phyloP scores from a whole-genome alignment of 2,113 vertebrate genomes.

The Pitta sordida region DNA sequence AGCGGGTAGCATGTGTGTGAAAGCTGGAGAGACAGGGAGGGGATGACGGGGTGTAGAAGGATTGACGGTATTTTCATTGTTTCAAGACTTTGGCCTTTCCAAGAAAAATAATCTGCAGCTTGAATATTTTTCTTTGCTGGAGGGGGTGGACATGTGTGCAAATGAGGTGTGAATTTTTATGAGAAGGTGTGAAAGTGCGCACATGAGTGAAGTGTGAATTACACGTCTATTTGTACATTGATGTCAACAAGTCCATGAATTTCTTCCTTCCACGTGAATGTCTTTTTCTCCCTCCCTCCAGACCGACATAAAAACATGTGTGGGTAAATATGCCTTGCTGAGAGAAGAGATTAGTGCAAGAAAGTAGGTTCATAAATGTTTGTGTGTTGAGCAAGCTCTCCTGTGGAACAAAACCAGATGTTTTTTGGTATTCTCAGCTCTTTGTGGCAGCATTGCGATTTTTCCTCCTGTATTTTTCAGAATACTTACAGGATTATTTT shows the following conservation, averaged over 20 bases:
- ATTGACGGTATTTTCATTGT: conserved; percentile 62
- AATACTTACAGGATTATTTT: conserved; percentile 31
- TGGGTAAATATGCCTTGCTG: conserved; percentile 38
- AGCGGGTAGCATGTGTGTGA: conserved; percentile 39
- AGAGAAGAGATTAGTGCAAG: conserved; percentile 42
- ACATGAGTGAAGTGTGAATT: conserved; percentile 63
- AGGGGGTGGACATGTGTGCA: conserved; percentile 63
- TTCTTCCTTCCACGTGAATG: conserved; percentile 23
- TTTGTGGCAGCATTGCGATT: neutral
- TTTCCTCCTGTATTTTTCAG: conserved; percentile 11
- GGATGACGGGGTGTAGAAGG: conserved; percentile 50
- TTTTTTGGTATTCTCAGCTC: conserved; percentile 58
- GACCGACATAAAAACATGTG: conserved; percentile 27
- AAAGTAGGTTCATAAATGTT: conserved; percentile 61
- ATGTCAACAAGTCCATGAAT: conserved; percentile 28
- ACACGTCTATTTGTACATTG: conserved; percentile 49
- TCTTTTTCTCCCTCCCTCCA: neutral
- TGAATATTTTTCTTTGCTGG: conserved; percentile 66
- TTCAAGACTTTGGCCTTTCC: conserved; percentile 60
- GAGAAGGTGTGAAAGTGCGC: conserved; percentile 61
- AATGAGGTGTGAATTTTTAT: conserved; percentile 69
- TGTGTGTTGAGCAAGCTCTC: conserved; percentile 57
- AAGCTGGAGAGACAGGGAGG: conserved; percentile 20
- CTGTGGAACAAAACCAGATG: conserved; percentile 68
- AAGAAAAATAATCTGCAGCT: conserved; percentile 69